phyloP scores from a whole-genome alignment of 2,797 vertebrate species.

The Pseudochaenichthys georgianus region DNA sequence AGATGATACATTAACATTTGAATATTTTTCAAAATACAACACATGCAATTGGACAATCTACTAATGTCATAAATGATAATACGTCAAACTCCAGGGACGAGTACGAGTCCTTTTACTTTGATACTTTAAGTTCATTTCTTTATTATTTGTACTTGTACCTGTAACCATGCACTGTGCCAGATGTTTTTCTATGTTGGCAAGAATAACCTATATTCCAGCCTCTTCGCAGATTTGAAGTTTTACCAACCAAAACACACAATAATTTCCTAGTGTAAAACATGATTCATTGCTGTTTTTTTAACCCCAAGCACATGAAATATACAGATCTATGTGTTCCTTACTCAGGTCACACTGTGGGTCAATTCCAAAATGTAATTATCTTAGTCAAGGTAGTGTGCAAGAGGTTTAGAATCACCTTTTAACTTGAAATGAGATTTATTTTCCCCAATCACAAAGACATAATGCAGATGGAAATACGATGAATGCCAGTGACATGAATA shows the following conservation, averaged over 20 bases:
- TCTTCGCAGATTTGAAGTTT: not conserved
- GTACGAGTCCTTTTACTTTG: not conserved
- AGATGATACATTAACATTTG: not conserved
- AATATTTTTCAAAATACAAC: not conserved
- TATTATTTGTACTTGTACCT: not conserved
- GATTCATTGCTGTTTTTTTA: not conserved
- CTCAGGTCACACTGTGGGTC: not conserved
- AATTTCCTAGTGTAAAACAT: not conserved
- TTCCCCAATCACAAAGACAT: not conserved
- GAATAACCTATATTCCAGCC: too few relatives aligned
- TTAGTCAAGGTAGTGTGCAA: not conserved
- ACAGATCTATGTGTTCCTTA: conserved; percentile 1
- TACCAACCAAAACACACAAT: not conserved
- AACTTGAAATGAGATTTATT: conserved; percentile 24
- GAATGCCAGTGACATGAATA: conserved; percentile 30
- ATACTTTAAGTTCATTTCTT: not conserved
- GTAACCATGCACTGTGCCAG: not conserved
- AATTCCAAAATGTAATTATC: conserved; percentile 24
- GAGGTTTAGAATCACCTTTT: conserved; percentile 28
- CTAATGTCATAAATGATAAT: not conserved
- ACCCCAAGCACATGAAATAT: not conserved
- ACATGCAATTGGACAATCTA: not conserved
- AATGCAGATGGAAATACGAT: conserved; percentile 11
- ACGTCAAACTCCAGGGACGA: not conserved
- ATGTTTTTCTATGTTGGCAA: not conserved